phyloP scores from a whole-genome alignment of 1,140 invertebrate genomes.

The Myzus persicae region DNA sequence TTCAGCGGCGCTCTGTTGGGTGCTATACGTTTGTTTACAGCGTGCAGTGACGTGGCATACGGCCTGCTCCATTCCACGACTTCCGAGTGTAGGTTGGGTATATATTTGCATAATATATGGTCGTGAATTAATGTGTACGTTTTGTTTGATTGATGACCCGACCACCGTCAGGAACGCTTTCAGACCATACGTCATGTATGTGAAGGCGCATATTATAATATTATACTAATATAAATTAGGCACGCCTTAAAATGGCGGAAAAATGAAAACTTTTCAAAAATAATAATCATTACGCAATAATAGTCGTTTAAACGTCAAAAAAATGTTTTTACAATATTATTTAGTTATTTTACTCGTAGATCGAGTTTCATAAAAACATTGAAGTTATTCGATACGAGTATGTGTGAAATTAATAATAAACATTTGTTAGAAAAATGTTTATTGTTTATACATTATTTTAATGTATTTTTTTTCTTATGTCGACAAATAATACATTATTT shows the following conservation, averaged over 20 bases:
- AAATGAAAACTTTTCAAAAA: neutral
- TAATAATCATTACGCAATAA: neutral
- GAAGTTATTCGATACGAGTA: neutral
- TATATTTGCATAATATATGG: neutral
- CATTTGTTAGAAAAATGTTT: neutral
- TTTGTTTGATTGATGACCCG: neutral
- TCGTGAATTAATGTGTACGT: neutral
- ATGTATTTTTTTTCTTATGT: conserved; percentile 9
- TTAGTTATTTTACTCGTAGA: neutral
- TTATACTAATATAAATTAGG: neutral
- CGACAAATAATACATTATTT: neutral
- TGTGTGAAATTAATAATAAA: no score
- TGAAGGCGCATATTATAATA: neutral
- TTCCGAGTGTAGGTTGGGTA: no score
- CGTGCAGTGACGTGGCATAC: neutral
- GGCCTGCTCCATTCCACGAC: neutral
- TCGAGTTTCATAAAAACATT: neutral
- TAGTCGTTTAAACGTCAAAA: neutral
- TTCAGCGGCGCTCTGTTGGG: neutral
- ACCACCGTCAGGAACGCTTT: neutral
- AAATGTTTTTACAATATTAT: neutral
- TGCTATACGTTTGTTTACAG: neutral
- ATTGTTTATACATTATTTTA: neutral
- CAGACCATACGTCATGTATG: neutral
- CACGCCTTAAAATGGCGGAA: neutral